Evolutionary conservation across 2,797 vertebrate genomes (phyloP), one percentile per base, ranked within the genome.

Genomic region (Carcharodon carcharias): DNA sequence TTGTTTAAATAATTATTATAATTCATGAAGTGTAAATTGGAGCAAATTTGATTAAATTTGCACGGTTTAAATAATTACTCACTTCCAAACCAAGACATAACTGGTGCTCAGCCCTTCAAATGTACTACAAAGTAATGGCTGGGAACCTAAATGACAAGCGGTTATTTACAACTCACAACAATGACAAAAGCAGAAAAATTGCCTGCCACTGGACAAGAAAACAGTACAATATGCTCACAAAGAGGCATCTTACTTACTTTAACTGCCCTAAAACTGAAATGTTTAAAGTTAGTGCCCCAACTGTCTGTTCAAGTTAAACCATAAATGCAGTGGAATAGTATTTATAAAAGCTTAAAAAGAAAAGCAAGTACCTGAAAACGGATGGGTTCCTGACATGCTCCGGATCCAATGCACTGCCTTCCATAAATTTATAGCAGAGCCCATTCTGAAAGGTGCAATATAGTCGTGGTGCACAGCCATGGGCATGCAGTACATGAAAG

Each of bases 391-490:
- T 98, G 63, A 99, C 99, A 96, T 99, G 98, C 97, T 99, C 98
- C 0, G 99, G 99, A 96, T 99, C 99, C 97, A 99, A 96, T 0
- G 99, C 99, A 23, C 98, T 98, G 65, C 99, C 99, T 97, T 99
- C 98, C 97, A 99, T 98, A 97, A 99, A 99, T 97, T 99, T 98
- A 0, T 99, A 99, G 97, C 99, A 99, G 35, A 99, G 98, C 91
- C 99, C 99, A 0, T 99, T 99, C 97, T 98, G 99, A 97, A 99
- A 99, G 97, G 99, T 99, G 80, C 99, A 99, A 97, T 99, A 99
- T 0, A 99, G 98, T 0, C 97, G 98, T 0, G 99, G 99, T 0
- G 99, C 99, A 11, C 99, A 99, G 96, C 98, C 98, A 94, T 99
- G 98, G 0, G 98, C 98, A 71, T 99, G 99, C 40, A 99, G 96